Evolutionary conservation across 2,113 vertebrate genomes (phyloP).

Genomic region (Paratilapia polleni): DNA sequence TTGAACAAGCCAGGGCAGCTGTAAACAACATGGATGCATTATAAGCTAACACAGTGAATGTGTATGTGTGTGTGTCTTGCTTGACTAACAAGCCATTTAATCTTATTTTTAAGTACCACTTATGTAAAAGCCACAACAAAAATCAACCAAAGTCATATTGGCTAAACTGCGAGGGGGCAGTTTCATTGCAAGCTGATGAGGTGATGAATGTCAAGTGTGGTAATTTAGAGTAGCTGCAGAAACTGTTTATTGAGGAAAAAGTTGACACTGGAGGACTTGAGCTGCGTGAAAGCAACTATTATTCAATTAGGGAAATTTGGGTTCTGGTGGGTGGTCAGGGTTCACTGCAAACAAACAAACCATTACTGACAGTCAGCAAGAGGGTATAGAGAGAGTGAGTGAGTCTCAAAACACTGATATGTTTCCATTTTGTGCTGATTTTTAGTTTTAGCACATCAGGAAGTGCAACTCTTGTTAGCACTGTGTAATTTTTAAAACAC

Average conservation of each 20-base stretch:
- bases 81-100: neutral
- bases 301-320: constrained; percentile 30
- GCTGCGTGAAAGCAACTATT: constrained; percentile 20
- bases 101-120: constrained; percentile 4
- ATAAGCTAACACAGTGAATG: neutral
- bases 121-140: neutral
- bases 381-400: neutral
- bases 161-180: constrained; percentile 30
- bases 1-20: constrained; percentile 8
- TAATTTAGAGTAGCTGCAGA: constrained; percentile 31
- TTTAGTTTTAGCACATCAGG: neutral
- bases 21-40: constrained; percentile 15
- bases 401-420: neutral
- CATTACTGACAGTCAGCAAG: neutral
- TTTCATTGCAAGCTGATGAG: constrained; percentile 35
- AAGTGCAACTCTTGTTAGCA: neutral
- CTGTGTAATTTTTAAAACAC: too few species aligned
- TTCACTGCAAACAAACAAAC: constrained; percentile 31
- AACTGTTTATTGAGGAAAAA: constrained; percentile 4
- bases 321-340: constrained; percentile 27
- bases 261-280: neutral
- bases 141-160: neutral
- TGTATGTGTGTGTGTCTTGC: neutral
- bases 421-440: neutral
- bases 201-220: constrained; percentile 38